Percentiles rank a stretch among this genome's conserved stretches.
Conservation (phyloP, 2,888 invertebrate genomes). For the Caenorhabditis becei region DNA sequence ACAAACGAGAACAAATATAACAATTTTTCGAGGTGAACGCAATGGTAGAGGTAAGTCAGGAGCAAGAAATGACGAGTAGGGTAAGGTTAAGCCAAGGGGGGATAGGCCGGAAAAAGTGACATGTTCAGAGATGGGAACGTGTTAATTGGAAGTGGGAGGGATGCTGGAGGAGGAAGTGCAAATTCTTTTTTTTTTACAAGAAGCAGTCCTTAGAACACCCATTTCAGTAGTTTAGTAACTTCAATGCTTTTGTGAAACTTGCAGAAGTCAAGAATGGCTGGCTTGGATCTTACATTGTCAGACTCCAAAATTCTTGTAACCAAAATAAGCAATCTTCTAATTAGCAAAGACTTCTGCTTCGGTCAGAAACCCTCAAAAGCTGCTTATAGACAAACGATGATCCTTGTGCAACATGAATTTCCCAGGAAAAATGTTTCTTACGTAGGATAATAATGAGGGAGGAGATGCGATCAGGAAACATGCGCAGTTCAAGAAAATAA, state of each 20-base stretch:
- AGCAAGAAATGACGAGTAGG: neutral
- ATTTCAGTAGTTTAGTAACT: too few species aligned
- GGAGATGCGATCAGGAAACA: constrained; percentile 50
- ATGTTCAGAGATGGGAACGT: constrained; percentile 42
- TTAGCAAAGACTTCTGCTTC: too few species aligned
- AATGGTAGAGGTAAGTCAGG: neutral
- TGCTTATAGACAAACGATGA: neutral
- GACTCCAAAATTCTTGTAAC: too few species aligned
- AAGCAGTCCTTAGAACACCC: too few species aligned
- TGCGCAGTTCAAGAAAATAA: constrained; percentile 56
- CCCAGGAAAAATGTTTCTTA: constrained; percentile 34
- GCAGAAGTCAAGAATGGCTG: too few species aligned
- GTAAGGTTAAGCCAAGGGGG: constrained; percentile 42
- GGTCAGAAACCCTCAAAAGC: too few species aligned
- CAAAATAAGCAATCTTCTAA: too few species aligned
- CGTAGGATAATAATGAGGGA: constrained; percentile 24
- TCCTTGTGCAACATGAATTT: constrained; percentile 7
- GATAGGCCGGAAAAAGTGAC: constrained; percentile 32
- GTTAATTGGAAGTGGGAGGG: constrained; percentile 42
- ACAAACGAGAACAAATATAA: constrained; percentile 61
- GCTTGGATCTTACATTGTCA: too few species aligned
- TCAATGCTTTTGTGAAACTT: neutral
- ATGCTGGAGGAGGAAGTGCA: constrained; percentile 10
- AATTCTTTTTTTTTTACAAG: too few species aligned
- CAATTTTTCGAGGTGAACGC: constrained; percentile 21